Conservation (phyloP, 1,140 invertebrate genomes). For the Ips nitidus region DNA sequence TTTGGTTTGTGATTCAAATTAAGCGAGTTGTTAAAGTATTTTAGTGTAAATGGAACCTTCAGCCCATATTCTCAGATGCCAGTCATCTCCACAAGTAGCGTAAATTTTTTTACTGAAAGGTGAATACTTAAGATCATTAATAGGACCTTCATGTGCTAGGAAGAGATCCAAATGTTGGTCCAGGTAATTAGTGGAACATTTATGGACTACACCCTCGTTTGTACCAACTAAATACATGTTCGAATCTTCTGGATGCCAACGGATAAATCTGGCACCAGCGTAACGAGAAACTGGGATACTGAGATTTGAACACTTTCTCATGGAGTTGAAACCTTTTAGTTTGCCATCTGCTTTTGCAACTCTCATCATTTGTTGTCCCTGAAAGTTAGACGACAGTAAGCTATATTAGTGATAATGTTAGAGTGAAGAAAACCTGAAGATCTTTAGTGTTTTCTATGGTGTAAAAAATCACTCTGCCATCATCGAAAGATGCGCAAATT, state of each 20-base stretch:
- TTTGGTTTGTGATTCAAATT: constrained; percentile 32
- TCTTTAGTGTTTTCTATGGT: constrained; percentile 28
- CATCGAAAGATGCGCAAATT: constrained; percentile 44
- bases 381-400: constrained; percentile 38
- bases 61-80: constrained; percentile 65
- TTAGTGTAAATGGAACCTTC: constrained; percentile 44
- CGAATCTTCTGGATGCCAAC: constrained; percentile 65
- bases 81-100: constrained; percentile 82
- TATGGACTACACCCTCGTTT: constrained; percentile 79
- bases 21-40: neutral
- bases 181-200: constrained; percentile 52
- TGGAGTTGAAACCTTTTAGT: constrained; percentile 58
- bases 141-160: constrained; percentile 75
- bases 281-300: constrained; percentile 59
- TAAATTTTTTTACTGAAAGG: constrained; percentile 75
- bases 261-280: constrained; percentile 63
- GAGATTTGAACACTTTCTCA: constrained; percentile 53
- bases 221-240: constrained; percentile 79
- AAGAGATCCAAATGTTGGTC: constrained; percentile 71
- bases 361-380: constrained; percentile 60
- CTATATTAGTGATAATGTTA: neutral
- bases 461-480: constrained; percentile 57
- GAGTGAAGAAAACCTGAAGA: constrained; percentile 20
- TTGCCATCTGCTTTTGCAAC: constrained; percentile 64
- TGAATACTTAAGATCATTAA: constrained; percentile 77